A percentile compares a stretch with the other conserved stretches of the same genome.
These are phyloP conservation scores for Nansenia antarctica DNA, from an alignment of 2,113 vertebrate species.

Conservation along the genomic window DNA sequence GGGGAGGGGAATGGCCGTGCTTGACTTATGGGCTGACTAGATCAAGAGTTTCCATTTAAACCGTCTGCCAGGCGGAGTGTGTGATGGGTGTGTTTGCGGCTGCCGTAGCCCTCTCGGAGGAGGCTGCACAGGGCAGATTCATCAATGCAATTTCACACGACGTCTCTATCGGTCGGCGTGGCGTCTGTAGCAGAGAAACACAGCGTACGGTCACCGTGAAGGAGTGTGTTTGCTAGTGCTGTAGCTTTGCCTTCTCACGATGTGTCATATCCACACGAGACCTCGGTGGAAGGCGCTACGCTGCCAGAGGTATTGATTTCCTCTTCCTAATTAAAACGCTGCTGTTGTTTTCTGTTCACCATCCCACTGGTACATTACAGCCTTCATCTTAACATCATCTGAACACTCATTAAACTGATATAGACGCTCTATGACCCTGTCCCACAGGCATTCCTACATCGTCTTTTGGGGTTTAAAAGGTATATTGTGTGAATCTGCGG, in stretches of 20 bases:
- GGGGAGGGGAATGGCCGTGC: background rate
- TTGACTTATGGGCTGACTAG: conserved; percentile 54
- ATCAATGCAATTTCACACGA: conserved; percentile 64
- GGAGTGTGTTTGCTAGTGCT: conserved; percentile 24
- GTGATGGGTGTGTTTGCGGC: conserved; percentile 53
- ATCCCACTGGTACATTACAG: background rate
- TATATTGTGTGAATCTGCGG: background rate
- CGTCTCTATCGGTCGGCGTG: conserved; percentile 32
- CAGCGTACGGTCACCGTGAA: conserved; percentile 41
- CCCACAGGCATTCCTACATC: conserved; percentile 1
- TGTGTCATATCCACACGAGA: conserved; percentile 22
- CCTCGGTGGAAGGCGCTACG: conserved; percentile 18
- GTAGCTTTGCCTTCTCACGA: conserved; percentile 21
- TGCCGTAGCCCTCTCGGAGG: conserved; percentile 40
- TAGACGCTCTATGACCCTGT: background rate
- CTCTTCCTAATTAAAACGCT: conserved; percentile 38
- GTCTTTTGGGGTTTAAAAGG: background rate
- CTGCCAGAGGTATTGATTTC: conserved; percentile 48
- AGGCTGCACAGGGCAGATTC: conserved; percentile 33
- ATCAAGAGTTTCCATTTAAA: conserved; percentile 60
- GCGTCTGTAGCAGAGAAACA: conserved; percentile 17
- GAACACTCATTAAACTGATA: background rate
- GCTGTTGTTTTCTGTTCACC: conserved; percentile 19
- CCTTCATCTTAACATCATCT: background rate
- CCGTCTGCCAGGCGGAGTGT: conserved; percentile 49